phyloP scores from a whole-genome alignment of 1,140 invertebrate genomes.

The Dicyema japonicum region DNA sequence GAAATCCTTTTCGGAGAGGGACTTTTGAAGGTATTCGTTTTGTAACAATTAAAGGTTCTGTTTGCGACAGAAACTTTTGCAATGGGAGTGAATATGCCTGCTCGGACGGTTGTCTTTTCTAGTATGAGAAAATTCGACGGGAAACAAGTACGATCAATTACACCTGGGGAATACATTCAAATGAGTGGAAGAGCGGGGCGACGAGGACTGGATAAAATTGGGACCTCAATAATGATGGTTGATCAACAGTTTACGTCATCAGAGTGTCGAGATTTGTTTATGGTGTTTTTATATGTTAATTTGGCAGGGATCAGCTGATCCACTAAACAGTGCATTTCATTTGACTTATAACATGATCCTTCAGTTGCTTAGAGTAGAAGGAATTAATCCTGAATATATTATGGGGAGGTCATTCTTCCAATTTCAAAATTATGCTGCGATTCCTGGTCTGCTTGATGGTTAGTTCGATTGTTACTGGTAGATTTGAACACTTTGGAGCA shows the following conservation, averaged over 20 bases:
- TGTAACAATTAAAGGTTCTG: slow-evolving; percentile 21
- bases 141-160: slow-evolving; percentile 1
- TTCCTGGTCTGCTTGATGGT: slow-evolving; percentile 56
- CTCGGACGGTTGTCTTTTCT: slow-evolving; percentile 83
- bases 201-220: slow-evolving; percentile 74
- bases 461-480: slow-evolving; percentile 13
- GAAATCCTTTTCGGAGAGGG: slow-evolving; percentile 93
- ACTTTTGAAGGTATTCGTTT: slow-evolving; percentile 35
- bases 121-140: slow-evolving; percentile 63
- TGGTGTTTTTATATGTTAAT: slow-evolving; percentile 3
- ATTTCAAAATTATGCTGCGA: slow-evolving; percentile 80
- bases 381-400: slow-evolving; percentile 98
- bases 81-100: slow-evolving; percentile 98
- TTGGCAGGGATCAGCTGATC: slow-evolving; percentile 43
- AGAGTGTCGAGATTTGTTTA: slow-evolving; percentile 19
- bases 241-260: slow-evolving; percentile 66
- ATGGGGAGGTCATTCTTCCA: slow-evolving; percentile 86
- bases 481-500: slow-evolving; percentile 37
- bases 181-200: slow-evolving; percentile 92
- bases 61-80: slow-evolving; percentile 98
- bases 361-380: slow-evolving; percentile 69
- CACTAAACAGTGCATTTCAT: slow-evolving; percentile 90
- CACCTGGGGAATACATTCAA: slow-evolving; percentile 90
- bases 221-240: slow-evolving; percentile 89
- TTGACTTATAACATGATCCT: slow-evolving; percentile 98